A percentile compares a stretch with the other conserved stretches of the same genome.
phyloP scores from a whole-genome alignment of 2,113 vertebrate species.

The Chinchilla lanigera region DNA sequence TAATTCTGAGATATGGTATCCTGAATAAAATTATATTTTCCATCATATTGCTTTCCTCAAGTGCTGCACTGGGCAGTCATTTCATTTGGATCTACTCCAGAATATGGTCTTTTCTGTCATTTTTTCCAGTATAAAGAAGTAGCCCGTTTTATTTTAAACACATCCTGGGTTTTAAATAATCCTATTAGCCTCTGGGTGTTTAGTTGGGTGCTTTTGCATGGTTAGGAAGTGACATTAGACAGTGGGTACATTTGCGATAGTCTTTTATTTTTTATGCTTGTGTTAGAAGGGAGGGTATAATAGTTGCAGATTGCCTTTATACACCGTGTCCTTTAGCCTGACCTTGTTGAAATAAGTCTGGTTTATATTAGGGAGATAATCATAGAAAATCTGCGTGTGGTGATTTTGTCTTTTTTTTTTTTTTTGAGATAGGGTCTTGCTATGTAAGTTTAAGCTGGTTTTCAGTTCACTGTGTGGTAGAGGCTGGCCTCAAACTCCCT shows the following conservation, averaged over 20 bases:
- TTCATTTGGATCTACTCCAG: not conserved
- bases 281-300: not conserved
- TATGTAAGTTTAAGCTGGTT: not conserved
- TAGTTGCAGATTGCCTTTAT: not conserved
- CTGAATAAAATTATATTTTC: not conserved
- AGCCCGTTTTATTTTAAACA: not conserved
- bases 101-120: not conserved
- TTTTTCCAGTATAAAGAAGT: not conserved
- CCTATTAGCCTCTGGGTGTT: not conserved
- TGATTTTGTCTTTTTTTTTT: not conserved
- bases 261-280: constrained; percentile 26
- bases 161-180: not conserved
- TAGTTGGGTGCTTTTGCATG: constrained; percentile 3
- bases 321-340: not conserved
- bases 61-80: not conserved
- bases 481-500: not conserved
- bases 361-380: constrained; percentile 22
- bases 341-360: not conserved
- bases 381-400: not conserved
- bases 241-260: not conserved
- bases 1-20: not conserved
- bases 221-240: not conserved
- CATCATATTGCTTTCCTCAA: not conserved
- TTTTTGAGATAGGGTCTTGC: not conserved
- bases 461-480: not conserved